A percentile compares a stretch with the other conserved stretches of the same genome.
phyloP scores from a whole-genome alignment of 2,797 vertebrate species.

The Halcyon badia region DNA sequence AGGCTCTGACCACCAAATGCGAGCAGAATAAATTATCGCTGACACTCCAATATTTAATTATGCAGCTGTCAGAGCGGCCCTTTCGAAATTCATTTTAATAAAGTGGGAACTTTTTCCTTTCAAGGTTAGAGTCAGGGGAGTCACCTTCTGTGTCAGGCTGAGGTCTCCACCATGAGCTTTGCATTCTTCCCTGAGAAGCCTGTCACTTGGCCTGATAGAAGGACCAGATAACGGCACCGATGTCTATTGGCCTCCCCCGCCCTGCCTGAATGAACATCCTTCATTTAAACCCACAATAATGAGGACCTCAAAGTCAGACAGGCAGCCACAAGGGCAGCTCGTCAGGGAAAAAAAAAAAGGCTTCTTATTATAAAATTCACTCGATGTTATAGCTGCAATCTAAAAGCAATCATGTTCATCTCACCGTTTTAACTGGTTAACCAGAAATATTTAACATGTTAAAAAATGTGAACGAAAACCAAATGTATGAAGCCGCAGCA shows the following conservation, averaged over 20 bases:
- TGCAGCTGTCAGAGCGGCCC: conserved; percentile 98
- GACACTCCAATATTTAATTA: conserved; percentile 99
- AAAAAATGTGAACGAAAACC: conserved; percentile 9
- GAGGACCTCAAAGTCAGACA: conserved; percentile 88
- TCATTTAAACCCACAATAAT: conserved; percentile 88
- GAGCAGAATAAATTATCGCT: conserved; percentile 97
- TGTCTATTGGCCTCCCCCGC: conserved; percentile 78
- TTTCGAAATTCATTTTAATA: conserved; percentile 99
- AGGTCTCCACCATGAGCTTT: conserved; percentile 87
- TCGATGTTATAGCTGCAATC: conserved; percentile 67
- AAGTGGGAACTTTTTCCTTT: conserved; percentile 94
- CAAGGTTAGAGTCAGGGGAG: conserved; percentile 96
- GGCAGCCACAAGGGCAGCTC: conserved; percentile 84
- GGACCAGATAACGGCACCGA: conserved; percentile 83
- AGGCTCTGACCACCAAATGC: conserved; percentile 94
- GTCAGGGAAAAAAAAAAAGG: conserved; percentile 15
- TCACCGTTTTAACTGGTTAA: conserved; percentile 64
- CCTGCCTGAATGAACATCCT: conserved; percentile 86
- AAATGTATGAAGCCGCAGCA: not conserved
- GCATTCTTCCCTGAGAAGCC: conserved; percentile 82
- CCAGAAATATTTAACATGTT: conserved; percentile 61
- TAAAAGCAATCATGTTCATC: conserved; percentile 71
- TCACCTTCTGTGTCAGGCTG: conserved; percentile 97
- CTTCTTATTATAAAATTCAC: conserved; percentile 78
- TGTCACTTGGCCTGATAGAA: conserved; percentile 89